A percentile compares a stretch with the other conserved stretches of the same genome.
Conservation (phyloP, 2,113 vertebrate genomes). For the Elgaria multicarinata region DNA sequence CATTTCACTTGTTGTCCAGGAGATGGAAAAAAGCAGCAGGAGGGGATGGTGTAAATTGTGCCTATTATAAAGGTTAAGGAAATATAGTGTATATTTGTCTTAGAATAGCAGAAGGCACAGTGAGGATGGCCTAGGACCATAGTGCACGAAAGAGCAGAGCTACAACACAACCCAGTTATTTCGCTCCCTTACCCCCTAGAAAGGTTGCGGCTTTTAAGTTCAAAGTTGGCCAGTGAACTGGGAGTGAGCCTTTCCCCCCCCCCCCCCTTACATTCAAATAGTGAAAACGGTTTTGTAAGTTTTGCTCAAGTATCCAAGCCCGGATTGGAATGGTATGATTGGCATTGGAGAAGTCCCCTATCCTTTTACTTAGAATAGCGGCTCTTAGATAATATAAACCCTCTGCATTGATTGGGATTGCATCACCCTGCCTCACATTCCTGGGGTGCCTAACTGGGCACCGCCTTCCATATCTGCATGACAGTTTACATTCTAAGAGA, state of each 20-base stretch:
- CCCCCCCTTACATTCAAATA: background rate
- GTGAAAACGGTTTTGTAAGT: background rate
- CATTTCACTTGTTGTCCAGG: conserved; percentile 33
- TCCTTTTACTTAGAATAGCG: background rate
- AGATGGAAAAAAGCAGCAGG: background rate
- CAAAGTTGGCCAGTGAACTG: background rate
- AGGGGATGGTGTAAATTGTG: background rate
- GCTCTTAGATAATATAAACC: background rate
- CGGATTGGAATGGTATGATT: background rate
- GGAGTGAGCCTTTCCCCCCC: background rate
- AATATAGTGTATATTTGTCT: conserved; percentile 30
- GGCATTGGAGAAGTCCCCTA: background rate
- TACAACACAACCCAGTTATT: background rate
- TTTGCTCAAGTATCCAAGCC: background rate
- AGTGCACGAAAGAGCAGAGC: background rate
- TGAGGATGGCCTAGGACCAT: conserved; percentile 30
- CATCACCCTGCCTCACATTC: background rate
- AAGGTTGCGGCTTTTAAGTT: background rate
- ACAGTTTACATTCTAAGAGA: background rate
- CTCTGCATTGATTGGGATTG: background rate
- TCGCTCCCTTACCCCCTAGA: conserved; percentile 8
- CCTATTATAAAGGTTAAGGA: background rate
- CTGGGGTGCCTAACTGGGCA: background rate
- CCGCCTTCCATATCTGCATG: background rate
- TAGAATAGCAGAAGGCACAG: conserved; percentile 36